Base-by-base conservation (phyloP, 2,797 vertebrate species). In the Sandelia bainsii region DNA sequence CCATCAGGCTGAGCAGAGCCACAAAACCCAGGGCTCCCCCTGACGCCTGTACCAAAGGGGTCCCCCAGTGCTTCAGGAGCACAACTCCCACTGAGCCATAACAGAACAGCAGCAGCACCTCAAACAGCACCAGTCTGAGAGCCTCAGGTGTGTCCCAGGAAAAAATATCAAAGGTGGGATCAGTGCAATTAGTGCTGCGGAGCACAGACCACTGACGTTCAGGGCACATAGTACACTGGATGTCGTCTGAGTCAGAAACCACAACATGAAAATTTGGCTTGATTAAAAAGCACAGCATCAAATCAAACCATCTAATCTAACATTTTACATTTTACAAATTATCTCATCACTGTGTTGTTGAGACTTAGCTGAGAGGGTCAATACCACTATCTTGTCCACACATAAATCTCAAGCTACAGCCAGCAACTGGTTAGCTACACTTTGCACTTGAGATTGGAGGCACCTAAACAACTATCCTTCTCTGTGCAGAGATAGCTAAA, bases 171-270 rank as follows among this genome's bases (percentile, higher is more conserved):
- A 93, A 94, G 17, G 14, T 69, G 46, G 97, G 96, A 5, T 62
- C 0, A 0, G 82, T 89, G 72, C 97, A 98, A 0, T 0, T 75
- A 0, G 79, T 93, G 44, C 90, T 95, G 13, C 78, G 65, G 0
- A 79, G 49, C 0, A 6, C 8, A 37, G 98, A 96, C 98, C 97
- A 99, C 65, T 96, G 90, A 1, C 95, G 80, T 0, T 8, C 0
- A 0, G 72, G 92, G 77, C 98, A 98, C 0, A 1, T 0, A 0
- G 79, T 91, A 68, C 95, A 96, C 62, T 79, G 81, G 3, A 90
- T 89, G 69, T 96, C 97, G 2, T 86, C 95, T 96, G 8, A 64
- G 17, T 11, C 16, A 69, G 51, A 79, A 54, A 71, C 13, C 17
- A 81, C 19, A 62, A 62, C 14, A 51, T 20, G 22, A 61, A 16